These are phyloP conservation scores for Nemurella pictetii DNA, from an alignment of 2,888 invertebrate species.

Conservation along the genomic window DNA sequence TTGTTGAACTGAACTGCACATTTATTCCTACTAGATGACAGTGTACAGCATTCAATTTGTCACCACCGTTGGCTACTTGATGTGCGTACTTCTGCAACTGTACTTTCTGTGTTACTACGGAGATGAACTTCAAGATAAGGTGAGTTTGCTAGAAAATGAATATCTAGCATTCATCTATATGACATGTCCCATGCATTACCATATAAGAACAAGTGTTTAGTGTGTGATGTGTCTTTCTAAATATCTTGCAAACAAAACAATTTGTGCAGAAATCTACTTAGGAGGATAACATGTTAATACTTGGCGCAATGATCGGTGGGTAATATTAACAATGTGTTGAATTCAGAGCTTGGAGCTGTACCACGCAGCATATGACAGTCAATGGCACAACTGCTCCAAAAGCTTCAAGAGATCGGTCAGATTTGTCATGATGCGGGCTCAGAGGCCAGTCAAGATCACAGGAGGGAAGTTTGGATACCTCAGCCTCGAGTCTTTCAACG, in stretches of 20 bases:
- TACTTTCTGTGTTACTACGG: conserved; percentile 21
- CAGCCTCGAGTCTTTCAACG: conserved; percentile 45
- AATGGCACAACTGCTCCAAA: not conserved
- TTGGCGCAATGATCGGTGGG: too few species aligned
- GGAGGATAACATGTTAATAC: too few species aligned
- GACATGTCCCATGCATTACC: too few species aligned
- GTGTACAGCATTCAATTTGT: conserved; percentile 17
- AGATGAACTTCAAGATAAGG: conserved; percentile 27
- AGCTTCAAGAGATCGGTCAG: conserved; percentile 1
- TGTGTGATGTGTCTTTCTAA: too few species aligned
- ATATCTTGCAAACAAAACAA: too few species aligned
- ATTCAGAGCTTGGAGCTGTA: conserved; percentile 14
- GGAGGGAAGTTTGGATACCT: conserved; percentile 45
- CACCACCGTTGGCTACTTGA: not conserved
- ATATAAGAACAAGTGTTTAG: too few species aligned
- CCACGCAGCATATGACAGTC: conserved; percentile 18
- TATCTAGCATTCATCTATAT: too few species aligned
- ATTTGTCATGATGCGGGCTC: conserved; percentile 44
- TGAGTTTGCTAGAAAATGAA: too few species aligned
- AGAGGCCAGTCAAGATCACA: conserved; percentile 44
- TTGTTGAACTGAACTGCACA: too few species aligned
- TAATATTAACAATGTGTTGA: too few species aligned
- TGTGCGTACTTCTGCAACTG: conserved; percentile 18
- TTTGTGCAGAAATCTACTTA: too few species aligned
- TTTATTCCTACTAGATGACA: conserved; percentile 18